Base-by-base conservation (phyloP, 2,797 vertebrate genomes). In the Linurgus olivaceus region DNA sequence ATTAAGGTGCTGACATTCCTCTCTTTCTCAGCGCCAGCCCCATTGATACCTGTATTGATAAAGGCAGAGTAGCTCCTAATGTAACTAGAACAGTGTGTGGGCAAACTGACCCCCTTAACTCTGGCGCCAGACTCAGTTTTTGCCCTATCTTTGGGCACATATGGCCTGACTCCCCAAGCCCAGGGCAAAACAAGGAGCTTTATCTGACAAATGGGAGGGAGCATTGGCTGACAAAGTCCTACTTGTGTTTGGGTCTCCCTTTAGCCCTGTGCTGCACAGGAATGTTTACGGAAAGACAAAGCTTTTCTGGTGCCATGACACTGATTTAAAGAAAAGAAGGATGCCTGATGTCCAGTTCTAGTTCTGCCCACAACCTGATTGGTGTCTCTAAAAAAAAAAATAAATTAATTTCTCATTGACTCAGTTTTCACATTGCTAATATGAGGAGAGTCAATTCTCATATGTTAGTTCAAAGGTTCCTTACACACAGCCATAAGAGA, bases 1-100 rank as follows among this genome's bases (percentile, higher is more conserved):
- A 13, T 37, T 44, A 58, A 70, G 7, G 5, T 50, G 47, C 6
- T 47, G 58, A 86, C 2, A 40, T 47, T 83, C 19, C 37, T 70
- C 37, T 65, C 38, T 80, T 68, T 76, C 25, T 17, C 2, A 55
- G 13, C 31, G 35, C 17, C 42, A 54, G 3, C 3, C 3, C 50
- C 23, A 55, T 4, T 15, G 25, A 31, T 33, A 15, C 1, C 2
- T 26, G 5, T 31, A 10, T 29, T 0, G 0, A 35, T 45, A 55
- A 73, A 70, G 3, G 35, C 4, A 55, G 42, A 57, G 15, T 6
- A 66, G 13, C 20, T 84, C 40, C 52, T 21, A 25, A 31, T 17
- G 13, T 17, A 42, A 25, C 15, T 13, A 35, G 21, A 68, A 9
- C 17, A 88, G 1, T 24, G 10, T 35, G 6, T 19, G 24, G 20